Base-by-base conservation (phyloP, 2,888 invertebrate species). In the Dryobota labecula region DNA sequence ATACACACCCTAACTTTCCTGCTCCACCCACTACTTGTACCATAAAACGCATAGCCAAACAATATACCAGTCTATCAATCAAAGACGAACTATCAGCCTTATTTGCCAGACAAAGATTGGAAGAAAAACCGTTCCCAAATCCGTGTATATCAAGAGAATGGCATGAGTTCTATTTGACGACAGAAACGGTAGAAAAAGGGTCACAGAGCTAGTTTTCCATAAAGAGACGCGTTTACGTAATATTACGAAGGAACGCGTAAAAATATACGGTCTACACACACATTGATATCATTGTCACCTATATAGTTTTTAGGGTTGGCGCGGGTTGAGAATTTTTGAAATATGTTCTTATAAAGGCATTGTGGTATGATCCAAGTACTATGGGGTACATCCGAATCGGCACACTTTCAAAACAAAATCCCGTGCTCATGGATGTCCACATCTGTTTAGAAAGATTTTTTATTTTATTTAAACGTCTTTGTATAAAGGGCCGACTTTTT, bases 221-320 rank as follows among this genome's bases (percentile, higher is more conserved):
- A 88, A 88, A 86, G 80, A 86, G 79, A 74, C 70, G 85, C 87
- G 36, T 36, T 88, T 86, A 84, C 84, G 85, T 82, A 77, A 86
- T 84, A 87, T 87, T 86, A 83, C 84, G 73, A 66, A 78, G 74
- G 76, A 83, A 84, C 73, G 80, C 80, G 82, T 85, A 86, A 86
- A 87, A 85, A 85, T 81, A 84, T 76, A 84, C 85, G 83, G 86
- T 84, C 87, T 87, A 86, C 87, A 86, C 84, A 84, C 84, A 84
- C 84, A 84, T 60, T 80, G 85, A 84, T 86, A 88, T 86, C 88
- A 87, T 85, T 78, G 80, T 84, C 84, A 82, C 85, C 76, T 76
- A 73, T 70, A 62, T 61, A 63, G 20, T 58, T 70, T 36, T 33
- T 72, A 88, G 87, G 88, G 89, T 43, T 87, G 85, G 13, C 81